phyloP scores from a whole-genome alignment of 2,888 invertebrate species.

The Hyles lineata region DNA sequence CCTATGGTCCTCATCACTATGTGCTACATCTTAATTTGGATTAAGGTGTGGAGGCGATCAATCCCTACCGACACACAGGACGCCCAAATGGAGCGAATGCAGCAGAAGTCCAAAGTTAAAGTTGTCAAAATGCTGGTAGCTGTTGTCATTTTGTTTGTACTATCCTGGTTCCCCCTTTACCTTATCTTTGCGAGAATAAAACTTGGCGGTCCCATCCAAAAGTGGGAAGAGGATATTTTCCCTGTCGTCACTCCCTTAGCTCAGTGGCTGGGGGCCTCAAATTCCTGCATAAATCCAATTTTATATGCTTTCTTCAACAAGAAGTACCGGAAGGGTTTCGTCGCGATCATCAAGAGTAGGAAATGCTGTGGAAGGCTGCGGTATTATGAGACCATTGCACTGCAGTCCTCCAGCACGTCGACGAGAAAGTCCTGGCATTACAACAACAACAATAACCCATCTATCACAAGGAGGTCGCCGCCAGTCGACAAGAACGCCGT shows the following conservation, averaged over 20 bases:
- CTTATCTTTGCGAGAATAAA: slow-evolving; percentile 95
- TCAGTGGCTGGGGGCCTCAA: slow-evolving; percentile 96
- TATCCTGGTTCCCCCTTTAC: slow-evolving; percentile 97
- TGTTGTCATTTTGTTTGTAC: slow-evolving; percentile 95
- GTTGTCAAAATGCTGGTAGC: slow-evolving; percentile 97
- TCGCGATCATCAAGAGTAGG: slow-evolving; percentile 93
- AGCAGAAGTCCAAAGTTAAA: slow-evolving; percentile 97
- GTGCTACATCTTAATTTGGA: slow-evolving; percentile 96
- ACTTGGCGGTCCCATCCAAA: slow-evolving; percentile 89
- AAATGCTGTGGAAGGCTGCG: slow-evolving; percentile 93
- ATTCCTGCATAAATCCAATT: slow-evolving; percentile 97
- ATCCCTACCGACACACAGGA: slow-evolving; percentile 96
- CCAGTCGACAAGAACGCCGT: slow-evolving; percentile 81
- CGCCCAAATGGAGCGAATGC: slow-evolving; percentile 95
- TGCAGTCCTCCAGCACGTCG: slow-evolving; percentile 94
- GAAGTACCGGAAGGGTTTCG: slow-evolving; percentile 95
- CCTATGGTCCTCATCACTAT: slow-evolving; percentile 96
- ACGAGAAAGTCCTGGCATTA: slow-evolving; percentile 94
- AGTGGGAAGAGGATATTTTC: slow-evolving; percentile 92
- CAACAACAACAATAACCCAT: slow-evolving; percentile 87
- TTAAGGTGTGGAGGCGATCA: slow-evolving; percentile 94
- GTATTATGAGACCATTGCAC: slow-evolving; percentile 94
- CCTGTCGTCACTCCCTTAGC: slow-evolving; percentile 94
- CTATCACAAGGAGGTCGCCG: slow-evolving; percentile 84
- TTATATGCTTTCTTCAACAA: slow-evolving; percentile 98